phyloP scores from a whole-genome alignment of 2,113 vertebrate species.

The Bufo gargarizans region DNA sequence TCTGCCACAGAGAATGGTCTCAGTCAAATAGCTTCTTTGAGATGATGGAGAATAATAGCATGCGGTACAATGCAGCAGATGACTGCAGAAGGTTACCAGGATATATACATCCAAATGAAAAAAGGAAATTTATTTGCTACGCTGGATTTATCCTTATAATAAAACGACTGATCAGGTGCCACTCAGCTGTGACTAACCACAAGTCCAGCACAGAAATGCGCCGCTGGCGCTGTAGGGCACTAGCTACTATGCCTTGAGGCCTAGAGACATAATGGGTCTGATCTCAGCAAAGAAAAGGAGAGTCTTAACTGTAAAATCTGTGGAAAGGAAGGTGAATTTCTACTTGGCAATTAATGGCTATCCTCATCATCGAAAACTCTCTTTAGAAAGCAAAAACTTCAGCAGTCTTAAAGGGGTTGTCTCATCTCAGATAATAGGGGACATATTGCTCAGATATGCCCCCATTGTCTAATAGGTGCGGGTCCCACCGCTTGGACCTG shows the following conservation, averaged over 20 bases:
- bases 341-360: too few relatives aligned
- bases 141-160: background rate
- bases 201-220: background rate
- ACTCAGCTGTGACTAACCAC: background rate
- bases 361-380: too few relatives aligned
- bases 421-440: too few relatives aligned
- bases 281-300: too few relatives aligned
- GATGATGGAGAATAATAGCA: slow-evolving; percentile 30
- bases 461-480: too few relatives aligned
- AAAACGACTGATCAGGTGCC: background rate
- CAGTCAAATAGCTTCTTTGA: slow-evolving; percentile 34
- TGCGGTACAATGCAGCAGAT: slow-evolving; percentile 31
- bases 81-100: slow-evolving; percentile 28
- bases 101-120: background rate
- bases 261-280: background rate
- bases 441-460: too few relatives aligned
- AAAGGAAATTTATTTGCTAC: background rate
- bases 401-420: too few relatives aligned
- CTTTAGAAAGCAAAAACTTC: too few relatives aligned
- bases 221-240: background rate
- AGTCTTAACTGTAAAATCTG: too few relatives aligned
- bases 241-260: background rate
- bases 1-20: slow-evolving; percentile 43
- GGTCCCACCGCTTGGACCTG: too few relatives aligned
- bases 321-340: too few relatives aligned